phyloP scores from a whole-genome alignment of 2,797 vertebrate genomes.

The Channallabes apus region DNA sequence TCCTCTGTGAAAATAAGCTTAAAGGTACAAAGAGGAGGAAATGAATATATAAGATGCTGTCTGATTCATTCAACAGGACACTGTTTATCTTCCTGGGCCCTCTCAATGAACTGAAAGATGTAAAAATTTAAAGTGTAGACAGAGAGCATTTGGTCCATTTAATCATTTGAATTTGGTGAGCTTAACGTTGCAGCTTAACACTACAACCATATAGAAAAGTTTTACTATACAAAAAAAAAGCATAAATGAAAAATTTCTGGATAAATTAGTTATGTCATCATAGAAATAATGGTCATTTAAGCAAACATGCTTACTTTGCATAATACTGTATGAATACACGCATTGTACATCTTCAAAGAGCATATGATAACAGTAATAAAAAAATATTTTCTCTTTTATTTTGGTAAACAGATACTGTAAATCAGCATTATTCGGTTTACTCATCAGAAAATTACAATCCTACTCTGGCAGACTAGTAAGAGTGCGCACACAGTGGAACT shows the following conservation, averaged over 20 bases:
- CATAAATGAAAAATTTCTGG: conserved; percentile 2
- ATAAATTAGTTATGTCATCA: neutral
- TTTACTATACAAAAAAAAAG: neutral
- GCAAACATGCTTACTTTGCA: neutral
- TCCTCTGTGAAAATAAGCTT: conserved; percentile 73
- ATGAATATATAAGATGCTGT: conserved; percentile 70
- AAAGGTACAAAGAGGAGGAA: conserved; percentile 70
- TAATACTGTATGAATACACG: neutral
- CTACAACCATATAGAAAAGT: neutral
- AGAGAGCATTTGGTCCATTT: neutral
- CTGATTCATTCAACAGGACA: conserved; percentile 57
- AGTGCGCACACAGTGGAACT: conserved; percentile 8
- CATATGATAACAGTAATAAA: neutral
- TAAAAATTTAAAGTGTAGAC: conserved; percentile 10
- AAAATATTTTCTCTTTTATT: neutral
- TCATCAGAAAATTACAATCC: neutral
- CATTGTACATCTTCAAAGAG: neutral
- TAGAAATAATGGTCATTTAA: neutral
- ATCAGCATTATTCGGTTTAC: neutral
- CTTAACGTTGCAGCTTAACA: neutral
- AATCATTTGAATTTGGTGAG: conserved; percentile 1
- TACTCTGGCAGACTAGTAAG: conserved; percentile 7
- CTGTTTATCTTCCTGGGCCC: conserved; percentile 47
- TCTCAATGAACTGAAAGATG: conserved; percentile 23
- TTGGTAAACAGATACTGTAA: neutral